These are phyloP conservation scores for Nestor notabilis DNA, from an alignment of 2,113 vertebrate species.

Conservation along the genomic window DNA sequence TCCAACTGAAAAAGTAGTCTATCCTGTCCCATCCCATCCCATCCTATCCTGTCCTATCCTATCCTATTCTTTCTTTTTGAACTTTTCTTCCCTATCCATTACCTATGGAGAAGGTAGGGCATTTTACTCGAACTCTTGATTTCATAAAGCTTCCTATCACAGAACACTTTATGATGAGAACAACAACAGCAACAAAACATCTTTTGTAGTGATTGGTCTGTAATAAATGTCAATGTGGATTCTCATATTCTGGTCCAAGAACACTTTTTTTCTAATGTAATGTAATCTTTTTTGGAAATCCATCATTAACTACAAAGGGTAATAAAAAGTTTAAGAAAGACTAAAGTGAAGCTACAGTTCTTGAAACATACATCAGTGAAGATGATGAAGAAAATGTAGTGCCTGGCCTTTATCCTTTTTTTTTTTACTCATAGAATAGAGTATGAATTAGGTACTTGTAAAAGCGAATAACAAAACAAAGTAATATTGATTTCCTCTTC, in stretches of 20 bases:
- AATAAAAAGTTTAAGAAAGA: background rate
- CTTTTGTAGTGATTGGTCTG: background rate
- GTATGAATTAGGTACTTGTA: background rate
- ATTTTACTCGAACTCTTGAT: background rate
- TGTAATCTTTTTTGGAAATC: background rate
- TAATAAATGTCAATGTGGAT: background rate
- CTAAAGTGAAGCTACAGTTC: background rate
- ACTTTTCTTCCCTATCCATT: background rate
- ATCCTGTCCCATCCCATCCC: background rate
- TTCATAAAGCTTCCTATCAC: background rate
- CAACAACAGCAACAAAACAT: background rate
- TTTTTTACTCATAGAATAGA: background rate
- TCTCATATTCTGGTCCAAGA: background rate
- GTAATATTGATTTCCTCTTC: slow-evolving; percentile 41
- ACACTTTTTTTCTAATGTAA: background rate
- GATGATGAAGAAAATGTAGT: background rate
- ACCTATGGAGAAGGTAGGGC: background rate
- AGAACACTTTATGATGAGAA: background rate
- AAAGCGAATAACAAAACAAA: slow-evolving; percentile 2
- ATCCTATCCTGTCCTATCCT: background rate
- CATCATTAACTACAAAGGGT: background rate
- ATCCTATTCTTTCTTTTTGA: background rate
- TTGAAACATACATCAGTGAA: background rate
- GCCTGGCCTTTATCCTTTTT: background rate
- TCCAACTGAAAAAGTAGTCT: background rate